These are phyloP conservation scores for Armadillidium nasatum DNA, from an alignment of 1,140 invertebrate species.

Conservation along the genomic window DNA sequence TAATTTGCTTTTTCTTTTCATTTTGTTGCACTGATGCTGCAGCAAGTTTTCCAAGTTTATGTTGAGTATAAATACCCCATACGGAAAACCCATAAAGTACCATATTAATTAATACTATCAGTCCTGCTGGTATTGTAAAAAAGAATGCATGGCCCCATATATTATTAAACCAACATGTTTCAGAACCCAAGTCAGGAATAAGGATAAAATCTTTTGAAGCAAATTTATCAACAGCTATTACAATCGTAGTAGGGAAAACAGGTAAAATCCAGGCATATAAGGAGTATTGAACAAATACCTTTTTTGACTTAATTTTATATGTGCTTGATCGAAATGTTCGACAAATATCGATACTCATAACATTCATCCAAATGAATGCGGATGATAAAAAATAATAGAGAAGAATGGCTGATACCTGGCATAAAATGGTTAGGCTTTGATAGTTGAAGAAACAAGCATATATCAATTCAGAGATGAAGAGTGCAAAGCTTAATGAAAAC, in stretches of 20 bases:
- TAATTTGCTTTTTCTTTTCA: neutral
- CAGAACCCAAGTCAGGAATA: conserved; percentile 38
- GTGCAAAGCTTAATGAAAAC: conserved; percentile 35
- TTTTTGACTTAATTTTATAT: conserved; percentile 33
- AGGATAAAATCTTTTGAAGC: conserved; percentile 17
- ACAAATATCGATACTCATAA: conserved; percentile 42
- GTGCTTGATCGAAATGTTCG: conserved; percentile 36
- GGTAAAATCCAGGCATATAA: conserved; percentile 37
- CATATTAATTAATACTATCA: conserved; percentile 49
- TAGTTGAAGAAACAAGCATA: conserved; percentile 29
- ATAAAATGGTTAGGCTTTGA: conserved; percentile 25
- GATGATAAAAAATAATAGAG: conserved; percentile 40
- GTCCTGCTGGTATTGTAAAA: conserved; percentile 50
- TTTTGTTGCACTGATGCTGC: conserved; percentile 31
- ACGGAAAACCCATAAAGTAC: conserved; percentile 51
- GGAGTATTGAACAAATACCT: conserved; percentile 38
- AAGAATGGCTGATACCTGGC: conserved; percentile 22
- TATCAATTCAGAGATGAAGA: conserved; percentile 37
- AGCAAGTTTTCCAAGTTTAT: conserved; percentile 36
- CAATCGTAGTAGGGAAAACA: conserved; percentile 15
- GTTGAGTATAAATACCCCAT: conserved; percentile 36
- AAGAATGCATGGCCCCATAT: conserved; percentile 48
- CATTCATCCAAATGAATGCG: conserved; percentile 42
- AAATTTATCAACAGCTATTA: conserved; percentile 29
- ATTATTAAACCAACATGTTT: conserved; percentile 41